These are phyloP conservation scores for Adelges cooleyi DNA, from an alignment of 1,140 invertebrate species.

Conservation along the genomic window DNA sequence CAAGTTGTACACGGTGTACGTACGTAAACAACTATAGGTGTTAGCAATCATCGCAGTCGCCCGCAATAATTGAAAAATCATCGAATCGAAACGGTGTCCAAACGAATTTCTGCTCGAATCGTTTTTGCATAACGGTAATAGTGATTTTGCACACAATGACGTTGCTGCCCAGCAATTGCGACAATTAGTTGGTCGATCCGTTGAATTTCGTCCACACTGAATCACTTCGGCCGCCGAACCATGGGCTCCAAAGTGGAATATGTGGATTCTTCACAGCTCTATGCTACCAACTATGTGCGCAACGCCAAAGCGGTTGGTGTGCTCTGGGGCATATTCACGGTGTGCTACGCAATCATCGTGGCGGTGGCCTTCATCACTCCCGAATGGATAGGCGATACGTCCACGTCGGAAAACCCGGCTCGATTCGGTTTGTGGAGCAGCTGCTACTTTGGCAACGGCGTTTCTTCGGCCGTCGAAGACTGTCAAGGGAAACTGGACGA, in stretches of 20 bases:
- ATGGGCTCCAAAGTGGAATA: constrained; percentile 86
- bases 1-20: too few relatives aligned
- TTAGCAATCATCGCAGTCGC: too few relatives aligned
- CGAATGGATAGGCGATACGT: constrained; percentile 71
- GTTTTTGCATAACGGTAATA: too few relatives aligned
- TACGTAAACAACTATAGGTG: too few relatives aligned
- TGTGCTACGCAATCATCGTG: constrained; percentile 91
- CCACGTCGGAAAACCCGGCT: constrained; percentile 71
- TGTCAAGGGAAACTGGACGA: constrained; percentile 76
- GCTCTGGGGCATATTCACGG: constrained; percentile 90
- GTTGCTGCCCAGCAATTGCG: too few relatives aligned
- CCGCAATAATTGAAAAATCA: too few relatives aligned
- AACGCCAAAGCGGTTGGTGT: constrained; percentile 95
- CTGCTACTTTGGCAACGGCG: constrained; percentile 46
- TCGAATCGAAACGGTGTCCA: too few relatives aligned
- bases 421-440: constrained; percentile 85
- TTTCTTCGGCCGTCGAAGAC: constrained; percentile 44
- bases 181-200: too few relatives aligned
- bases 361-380: constrained; percentile 91
- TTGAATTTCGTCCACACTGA: too few relatives aligned
- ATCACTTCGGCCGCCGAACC: too few relatives aligned
- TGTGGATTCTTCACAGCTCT: constrained; percentile 75
- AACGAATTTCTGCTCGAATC: too few relatives aligned
- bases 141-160: too few relatives aligned
- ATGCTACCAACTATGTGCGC: constrained; percentile 83